Conservation (phyloP, 2,113 vertebrate genomes). For the Phalacrocorax brasilianus region DNA sequence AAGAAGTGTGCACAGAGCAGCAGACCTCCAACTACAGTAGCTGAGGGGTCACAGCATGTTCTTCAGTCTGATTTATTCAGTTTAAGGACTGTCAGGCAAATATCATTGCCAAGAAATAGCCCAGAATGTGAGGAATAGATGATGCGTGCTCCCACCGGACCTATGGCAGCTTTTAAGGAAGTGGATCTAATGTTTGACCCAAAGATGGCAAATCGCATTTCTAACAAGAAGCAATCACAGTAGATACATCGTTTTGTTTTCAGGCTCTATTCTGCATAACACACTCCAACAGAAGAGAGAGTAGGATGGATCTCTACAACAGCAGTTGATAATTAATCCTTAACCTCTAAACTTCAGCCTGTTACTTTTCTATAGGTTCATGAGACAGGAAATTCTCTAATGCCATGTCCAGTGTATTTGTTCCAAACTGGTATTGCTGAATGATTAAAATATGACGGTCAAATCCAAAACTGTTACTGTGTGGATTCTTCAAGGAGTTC, state of each 20-base stretch:
- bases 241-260: background rate
- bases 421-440: background rate
- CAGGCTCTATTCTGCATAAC: background rate
- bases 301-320: background rate
- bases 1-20: background rate
- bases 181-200: background rate
- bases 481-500: background rate
- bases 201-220: background rate
- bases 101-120: background rate
- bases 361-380: background rate
- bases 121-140: background rate
- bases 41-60: background rate
- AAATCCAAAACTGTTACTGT: background rate
- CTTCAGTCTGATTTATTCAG: background rate
- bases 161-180: background rate
- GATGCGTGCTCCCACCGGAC: fast-evolving
- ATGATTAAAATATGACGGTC: background rate
- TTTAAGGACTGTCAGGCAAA: background rate
- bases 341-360: background rate
- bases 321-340: background rate
- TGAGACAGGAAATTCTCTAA: background rate
- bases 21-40: background rate
- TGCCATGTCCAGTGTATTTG: background rate
- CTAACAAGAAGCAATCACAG: background rate
- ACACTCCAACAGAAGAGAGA: background rate